These are phyloP conservation scores for Triplophysa rosa DNA, from an alignment of 2,113 vertebrate species.

Conservation along the genomic window DNA sequence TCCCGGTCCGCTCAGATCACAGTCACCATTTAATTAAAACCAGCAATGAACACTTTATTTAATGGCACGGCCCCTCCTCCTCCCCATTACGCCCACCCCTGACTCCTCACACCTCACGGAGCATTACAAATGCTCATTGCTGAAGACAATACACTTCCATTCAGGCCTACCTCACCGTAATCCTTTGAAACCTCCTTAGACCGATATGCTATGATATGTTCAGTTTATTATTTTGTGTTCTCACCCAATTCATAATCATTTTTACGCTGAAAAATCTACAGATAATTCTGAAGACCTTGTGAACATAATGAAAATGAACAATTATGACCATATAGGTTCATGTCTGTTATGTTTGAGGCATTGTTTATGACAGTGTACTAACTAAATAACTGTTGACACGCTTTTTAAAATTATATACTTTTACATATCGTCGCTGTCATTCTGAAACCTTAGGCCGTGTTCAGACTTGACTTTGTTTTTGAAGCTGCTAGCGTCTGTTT, in stretches of 20 bases:
- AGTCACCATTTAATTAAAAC: conserved; percentile 60
- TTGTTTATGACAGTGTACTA: no score
- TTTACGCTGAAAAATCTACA: no score
- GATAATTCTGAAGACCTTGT: no score
- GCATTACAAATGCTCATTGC: not conserved
- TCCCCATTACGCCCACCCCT: conserved; percentile 16
- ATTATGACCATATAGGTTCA: no score
- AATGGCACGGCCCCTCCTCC: conserved; percentile 44
- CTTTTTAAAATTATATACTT: no score
- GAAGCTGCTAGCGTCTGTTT: no score
- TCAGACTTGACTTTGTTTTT: no score
- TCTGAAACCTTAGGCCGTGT: no score
- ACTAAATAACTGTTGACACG: no score
- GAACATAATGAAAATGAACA: no score
- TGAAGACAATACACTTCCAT: not conserved
- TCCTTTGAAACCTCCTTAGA: not conserved
- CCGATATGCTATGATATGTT: not conserved
- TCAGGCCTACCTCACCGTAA: not conserved
- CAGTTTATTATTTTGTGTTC: not conserved
- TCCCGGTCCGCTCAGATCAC: conserved; percentile 52
- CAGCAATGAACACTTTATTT: conserved; percentile 60
- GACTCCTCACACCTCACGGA: conserved; percentile 10
- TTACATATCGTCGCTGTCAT: no score
- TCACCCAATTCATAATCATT: not conserved
- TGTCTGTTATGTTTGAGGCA: no score